phyloP scores from a whole-genome alignment of 2,113 vertebrate genomes.

The Anhinga anhinga region DNA sequence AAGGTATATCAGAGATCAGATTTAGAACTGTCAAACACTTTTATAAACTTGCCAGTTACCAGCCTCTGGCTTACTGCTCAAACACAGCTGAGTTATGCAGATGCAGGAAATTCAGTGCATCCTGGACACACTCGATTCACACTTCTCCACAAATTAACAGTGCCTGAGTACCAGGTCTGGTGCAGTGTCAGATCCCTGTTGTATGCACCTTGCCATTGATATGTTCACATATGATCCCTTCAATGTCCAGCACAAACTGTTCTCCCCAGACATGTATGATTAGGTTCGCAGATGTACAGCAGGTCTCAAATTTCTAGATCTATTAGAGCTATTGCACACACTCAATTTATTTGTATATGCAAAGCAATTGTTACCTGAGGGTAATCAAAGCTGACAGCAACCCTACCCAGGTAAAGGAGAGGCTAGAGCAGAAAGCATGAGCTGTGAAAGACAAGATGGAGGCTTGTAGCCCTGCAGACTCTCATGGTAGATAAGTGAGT shows the following conservation, averaged over 20 bases:
- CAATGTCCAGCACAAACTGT: accelerated
- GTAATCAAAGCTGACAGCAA: background rate
- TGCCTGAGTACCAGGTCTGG: background rate
- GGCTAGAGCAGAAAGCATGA: background rate
- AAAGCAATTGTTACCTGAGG: background rate
- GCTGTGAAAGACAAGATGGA: accelerated
- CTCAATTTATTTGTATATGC: background rate
- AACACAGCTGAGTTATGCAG: background rate
- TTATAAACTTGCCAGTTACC: background rate
- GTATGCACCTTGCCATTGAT: background rate
- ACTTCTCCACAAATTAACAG: background rate
- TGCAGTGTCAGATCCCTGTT: background rate
- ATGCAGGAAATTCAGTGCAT: background rate
- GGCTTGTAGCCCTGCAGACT: background rate
- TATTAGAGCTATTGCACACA: background rate
- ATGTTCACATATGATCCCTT: background rate
- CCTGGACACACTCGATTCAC: background rate
- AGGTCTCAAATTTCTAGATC: background rate
- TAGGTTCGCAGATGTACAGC: background rate
- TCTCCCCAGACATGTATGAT: background rate
- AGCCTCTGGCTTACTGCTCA: background rate
- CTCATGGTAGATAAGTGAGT: background rate
- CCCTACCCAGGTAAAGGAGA: background rate
- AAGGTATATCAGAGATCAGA: conserved; percentile 22
- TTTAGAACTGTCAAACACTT: conserved; percentile 22